Evolutionary conservation across 2,797 vertebrate species (phyloP).

Genomic region (Argyrosomus regius): DNA sequence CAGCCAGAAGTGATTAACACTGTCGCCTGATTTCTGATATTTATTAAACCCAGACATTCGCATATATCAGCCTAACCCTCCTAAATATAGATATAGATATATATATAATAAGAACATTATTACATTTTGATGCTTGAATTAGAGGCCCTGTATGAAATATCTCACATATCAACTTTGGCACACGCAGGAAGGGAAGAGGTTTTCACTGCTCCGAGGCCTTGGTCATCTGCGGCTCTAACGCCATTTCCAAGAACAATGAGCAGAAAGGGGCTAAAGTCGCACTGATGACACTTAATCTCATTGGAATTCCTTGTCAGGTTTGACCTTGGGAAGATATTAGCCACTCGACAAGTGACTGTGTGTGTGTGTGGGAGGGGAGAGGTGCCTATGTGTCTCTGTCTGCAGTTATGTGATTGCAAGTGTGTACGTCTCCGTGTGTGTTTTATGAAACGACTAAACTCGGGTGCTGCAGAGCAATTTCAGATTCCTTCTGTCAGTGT

Average conservation of each 20-base stretch:
- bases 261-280: slow-evolving; percentile 83
- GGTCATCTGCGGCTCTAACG: slow-evolving; percentile 74
- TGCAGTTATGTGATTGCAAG: slow-evolving; percentile 35
- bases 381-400: slow-evolving; percentile 42
- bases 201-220: slow-evolving; percentile 62
- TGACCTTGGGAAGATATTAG: slow-evolving; percentile 84
- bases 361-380: slow-evolving; percentile 13
- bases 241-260: slow-evolving; percentile 84
- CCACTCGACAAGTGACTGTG: slow-evolving; percentile 76
- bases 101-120: slow-evolving; percentile 28
- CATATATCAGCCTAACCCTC: not conserved
- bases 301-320: slow-evolving; percentile 85
- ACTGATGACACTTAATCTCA: slow-evolving; percentile 87
- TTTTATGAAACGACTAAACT: slow-evolving; percentile 5
- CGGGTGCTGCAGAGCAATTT: slow-evolving; percentile 18
- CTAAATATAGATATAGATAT: slow-evolving; percentile 9
- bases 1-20: not conserved
- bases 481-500: not conserved
- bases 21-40: not conserved
- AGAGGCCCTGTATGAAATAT: slow-evolving; percentile 37
- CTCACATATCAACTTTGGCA: slow-evolving; percentile 36
- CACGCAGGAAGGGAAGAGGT: slow-evolving; percentile 38
- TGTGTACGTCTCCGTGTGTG: not conserved
- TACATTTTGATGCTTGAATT: slow-evolving; percentile 30
- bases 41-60: not conserved